Conservation (phyloP, 2,113 vertebrate genomes). For the Paramisgurnus dabryanus region DNA sequence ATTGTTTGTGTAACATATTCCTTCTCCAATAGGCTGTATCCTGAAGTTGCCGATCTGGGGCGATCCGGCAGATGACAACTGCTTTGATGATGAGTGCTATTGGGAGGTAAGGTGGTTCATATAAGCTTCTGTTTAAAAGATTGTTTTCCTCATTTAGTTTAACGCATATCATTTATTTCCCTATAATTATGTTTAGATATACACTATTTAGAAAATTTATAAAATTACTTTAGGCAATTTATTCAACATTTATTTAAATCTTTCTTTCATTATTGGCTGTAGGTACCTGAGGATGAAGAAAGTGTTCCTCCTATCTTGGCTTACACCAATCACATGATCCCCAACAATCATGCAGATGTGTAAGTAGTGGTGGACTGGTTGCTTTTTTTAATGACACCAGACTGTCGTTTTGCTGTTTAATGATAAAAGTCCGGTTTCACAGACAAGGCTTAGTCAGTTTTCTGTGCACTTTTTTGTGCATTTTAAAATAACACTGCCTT, state of each 20-base stretch:
- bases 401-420: too few relatives aligned
- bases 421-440: too few relatives aligned
- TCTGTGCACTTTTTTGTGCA: too few relatives aligned
- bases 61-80: slow-evolving; percentile 85
- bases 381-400: too few relatives aligned
- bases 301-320: slow-evolving; percentile 58
- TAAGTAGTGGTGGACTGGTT: slow-evolving; percentile 10
- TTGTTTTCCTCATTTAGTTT: too few relatives aligned
- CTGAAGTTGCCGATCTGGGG: slow-evolving; percentile 92
- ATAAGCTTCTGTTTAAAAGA: too few relatives aligned
- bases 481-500: too few relatives aligned
- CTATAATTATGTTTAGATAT: too few relatives aligned
- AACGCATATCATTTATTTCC: too few relatives aligned
- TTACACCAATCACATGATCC: slow-evolving; percentile 77
- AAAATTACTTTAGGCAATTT: too few relatives aligned
- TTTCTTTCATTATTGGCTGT: slow-evolving; percentile 11
- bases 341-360: slow-evolving; percentile 55
- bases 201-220: too few relatives aligned
- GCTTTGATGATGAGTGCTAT: slow-evolving; percentile 88
- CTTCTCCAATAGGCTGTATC: slow-evolving; percentile 77
- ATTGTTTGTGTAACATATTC: background rate
- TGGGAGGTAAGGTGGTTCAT: slow-evolving; percentile 85
- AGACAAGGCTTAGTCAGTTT: too few relatives aligned
- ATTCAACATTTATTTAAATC: background rate
- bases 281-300: slow-evolving; percentile 86